These are phyloP conservation scores for Catajapyx aquilonaris DNA, from an alignment of 1,140 invertebrate genomes.

Conservation along the genomic window DNA sequence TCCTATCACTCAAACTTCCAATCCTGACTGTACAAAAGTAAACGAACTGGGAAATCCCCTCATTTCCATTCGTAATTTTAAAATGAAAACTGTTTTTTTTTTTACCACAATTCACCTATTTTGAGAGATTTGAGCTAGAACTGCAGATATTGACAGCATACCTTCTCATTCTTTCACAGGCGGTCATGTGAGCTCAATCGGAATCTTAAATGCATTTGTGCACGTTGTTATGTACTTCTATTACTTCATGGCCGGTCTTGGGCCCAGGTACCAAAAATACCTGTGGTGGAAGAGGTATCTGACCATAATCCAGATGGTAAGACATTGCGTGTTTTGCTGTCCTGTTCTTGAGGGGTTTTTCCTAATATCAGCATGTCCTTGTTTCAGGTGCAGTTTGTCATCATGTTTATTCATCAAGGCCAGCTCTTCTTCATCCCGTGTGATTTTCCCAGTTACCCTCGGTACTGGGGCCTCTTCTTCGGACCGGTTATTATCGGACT, in stretches of 20 bases:
- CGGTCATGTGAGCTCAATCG: conserved; percentile 77
- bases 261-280: conserved; percentile 73
- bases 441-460: conserved; percentile 6
- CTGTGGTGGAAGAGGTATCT: conserved; percentile 95
- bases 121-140: not conserved
- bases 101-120: not conserved
- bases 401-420: conserved; percentile 7
- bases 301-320: conserved; percentile 70
- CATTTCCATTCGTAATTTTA: no score
- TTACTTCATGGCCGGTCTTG: conserved; percentile 77
- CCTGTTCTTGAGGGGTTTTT: no score
- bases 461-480: not conserved
- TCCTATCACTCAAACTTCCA: no score
- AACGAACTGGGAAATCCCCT: no score
- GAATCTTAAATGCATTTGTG: conserved; percentile 79
- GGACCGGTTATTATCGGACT: not conserved
- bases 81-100: no score
- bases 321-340: no score
- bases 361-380: no score
- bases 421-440: conserved; percentile 9
- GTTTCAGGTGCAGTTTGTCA: conserved; percentile 13
- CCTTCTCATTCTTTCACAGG: conserved; percentile 28
- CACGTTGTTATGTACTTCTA: conserved; percentile 89
- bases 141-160: not conserved
- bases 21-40: no score